Evolutionary conservation across 92 coral and sea anemone genomes (phyloP).

Genomic region (Heteractis magnifica): DNA sequence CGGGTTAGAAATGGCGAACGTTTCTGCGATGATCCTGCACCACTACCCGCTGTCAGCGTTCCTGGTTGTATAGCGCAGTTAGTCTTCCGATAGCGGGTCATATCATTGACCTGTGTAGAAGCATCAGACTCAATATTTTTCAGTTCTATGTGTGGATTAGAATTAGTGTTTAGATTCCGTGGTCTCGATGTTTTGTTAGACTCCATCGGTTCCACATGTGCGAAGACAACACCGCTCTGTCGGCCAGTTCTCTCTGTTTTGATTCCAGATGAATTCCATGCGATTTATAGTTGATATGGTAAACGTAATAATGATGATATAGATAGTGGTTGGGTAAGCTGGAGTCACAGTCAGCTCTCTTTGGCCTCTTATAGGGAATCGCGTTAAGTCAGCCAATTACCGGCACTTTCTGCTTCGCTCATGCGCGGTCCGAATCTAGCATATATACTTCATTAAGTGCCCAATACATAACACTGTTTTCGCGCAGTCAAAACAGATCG

Average conservation of each 20-base stretch:
- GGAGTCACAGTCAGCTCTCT: background rate
- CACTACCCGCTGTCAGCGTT: background rate
- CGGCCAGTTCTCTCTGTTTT: background rate
- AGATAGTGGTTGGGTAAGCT: background rate
- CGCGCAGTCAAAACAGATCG: background rate
- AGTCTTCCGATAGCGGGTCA: slow-evolving; percentile 32
- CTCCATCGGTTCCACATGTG: slow-evolving; percentile 20
- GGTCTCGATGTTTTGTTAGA: slow-evolving; percentile 3
- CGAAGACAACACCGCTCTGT: background rate
- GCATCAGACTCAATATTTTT: background rate
- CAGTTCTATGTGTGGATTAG: slow-evolving; percentile 8
- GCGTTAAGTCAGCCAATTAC: slow-evolving; percentile 10
- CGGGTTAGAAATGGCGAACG: slow-evolving; percentile 18
- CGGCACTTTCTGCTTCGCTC: background rate
- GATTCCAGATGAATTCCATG: slow-evolving; percentile 22
- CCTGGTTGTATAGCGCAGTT: slow-evolving; percentile 44
- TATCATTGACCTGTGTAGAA: slow-evolving; percentile 12
- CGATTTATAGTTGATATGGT: slow-evolving; percentile 13
- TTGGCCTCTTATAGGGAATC: background rate
- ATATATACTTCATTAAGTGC: background rate
- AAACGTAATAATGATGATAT: slow-evolving; percentile 7
- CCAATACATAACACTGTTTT: background rate
- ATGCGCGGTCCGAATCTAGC: background rate
- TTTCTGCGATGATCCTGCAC: slow-evolving; percentile 8
- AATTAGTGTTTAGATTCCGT: slow-evolving; percentile 10